Conservation (phyloP, 2,888 invertebrate genomes). For the Anarsia innoxiella region DNA sequence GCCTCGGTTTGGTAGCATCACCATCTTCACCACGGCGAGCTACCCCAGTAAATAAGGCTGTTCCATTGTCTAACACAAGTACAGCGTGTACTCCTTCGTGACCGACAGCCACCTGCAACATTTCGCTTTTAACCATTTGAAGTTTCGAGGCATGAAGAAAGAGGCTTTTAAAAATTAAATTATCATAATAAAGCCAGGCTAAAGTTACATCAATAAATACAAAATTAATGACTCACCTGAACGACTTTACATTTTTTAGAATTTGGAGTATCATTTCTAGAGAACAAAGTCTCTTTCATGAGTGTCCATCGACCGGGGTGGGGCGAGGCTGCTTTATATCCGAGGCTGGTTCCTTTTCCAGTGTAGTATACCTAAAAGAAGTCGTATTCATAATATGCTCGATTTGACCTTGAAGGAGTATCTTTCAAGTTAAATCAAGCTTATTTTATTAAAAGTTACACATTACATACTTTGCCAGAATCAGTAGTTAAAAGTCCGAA, state of each 20-base stretch:
- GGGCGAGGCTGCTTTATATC: constrained; percentile 80
- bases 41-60: constrained; percentile 86
- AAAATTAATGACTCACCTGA: constrained; percentile 38
- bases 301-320: constrained; percentile 78
- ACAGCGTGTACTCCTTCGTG: constrained; percentile 96
- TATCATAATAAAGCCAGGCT: no score
- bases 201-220: no score
- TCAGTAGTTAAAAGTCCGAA: constrained; percentile 89
- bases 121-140: not conserved
- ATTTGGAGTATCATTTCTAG: constrained; percentile 49
- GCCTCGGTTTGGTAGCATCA: constrained; percentile 84
- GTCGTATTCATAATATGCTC: no score
- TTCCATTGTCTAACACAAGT: constrained; percentile 93
- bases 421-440: not conserved
- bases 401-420: constrained; percentile 8
- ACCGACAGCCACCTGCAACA: constrained; percentile 86
- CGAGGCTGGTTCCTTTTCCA: constrained; percentile 90
- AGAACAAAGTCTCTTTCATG: constrained; percentile 66
- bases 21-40: constrained; percentile 96
- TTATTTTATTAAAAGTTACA: no score
- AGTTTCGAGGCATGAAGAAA: not conserved
- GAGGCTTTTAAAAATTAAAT: no score
- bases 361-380: constrained; percentile 84
- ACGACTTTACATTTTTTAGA: constrained; percentile 50
- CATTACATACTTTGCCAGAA: constrained; percentile 90